These are phyloP conservation scores for Perizoma affinitatum DNA, from an alignment of 2,888 invertebrate species.

Conservation along the genomic window DNA sequence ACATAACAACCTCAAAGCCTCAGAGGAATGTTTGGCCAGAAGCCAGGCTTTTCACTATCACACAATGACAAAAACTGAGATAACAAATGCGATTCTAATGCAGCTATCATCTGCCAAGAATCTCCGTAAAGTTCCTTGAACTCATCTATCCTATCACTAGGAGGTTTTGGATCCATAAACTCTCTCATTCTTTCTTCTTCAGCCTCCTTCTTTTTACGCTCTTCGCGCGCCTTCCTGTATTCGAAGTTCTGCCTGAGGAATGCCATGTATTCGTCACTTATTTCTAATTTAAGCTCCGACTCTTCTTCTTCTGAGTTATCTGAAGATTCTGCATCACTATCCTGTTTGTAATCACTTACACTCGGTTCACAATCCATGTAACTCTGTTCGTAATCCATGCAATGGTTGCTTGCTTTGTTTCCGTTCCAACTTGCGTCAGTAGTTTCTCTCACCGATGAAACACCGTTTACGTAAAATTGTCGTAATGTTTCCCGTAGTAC, in stretches of 20 bases:
- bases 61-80: conserved; percentile 86
- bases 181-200: conserved; percentile 45
- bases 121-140: conserved; percentile 86
- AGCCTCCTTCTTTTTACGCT: conserved; percentile 52
- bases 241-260: conserved; percentile 85
- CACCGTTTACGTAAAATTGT: conserved; percentile 48
- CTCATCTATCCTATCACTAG: conserved; percentile 58
- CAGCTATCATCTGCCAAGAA: conserved; percentile 86
- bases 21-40: conserved; percentile 90
- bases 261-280: conserved; percentile 86
- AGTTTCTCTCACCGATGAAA: conserved; percentile 1
- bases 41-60: conserved; percentile 84
- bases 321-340: conserved; percentile 17
- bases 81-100: conserved; percentile 89
- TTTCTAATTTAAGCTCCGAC: conserved; percentile 65
- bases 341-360: conserved; percentile 5
- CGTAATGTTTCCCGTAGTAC: conserved; percentile 80
- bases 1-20: conserved; percentile 61
- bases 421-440: background rate
- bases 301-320: conserved; percentile 43
- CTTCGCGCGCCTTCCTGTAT: conserved; percentile 71
- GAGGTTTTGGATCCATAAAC: conserved; percentile 42
- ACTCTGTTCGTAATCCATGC: conserved; percentile 17
- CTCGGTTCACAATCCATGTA: conserved; percentile 13
- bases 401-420: background rate